phyloP scores from a whole-genome alignment of 2,113 vertebrate genomes.

The Psilopsiagon aymara region DNA sequence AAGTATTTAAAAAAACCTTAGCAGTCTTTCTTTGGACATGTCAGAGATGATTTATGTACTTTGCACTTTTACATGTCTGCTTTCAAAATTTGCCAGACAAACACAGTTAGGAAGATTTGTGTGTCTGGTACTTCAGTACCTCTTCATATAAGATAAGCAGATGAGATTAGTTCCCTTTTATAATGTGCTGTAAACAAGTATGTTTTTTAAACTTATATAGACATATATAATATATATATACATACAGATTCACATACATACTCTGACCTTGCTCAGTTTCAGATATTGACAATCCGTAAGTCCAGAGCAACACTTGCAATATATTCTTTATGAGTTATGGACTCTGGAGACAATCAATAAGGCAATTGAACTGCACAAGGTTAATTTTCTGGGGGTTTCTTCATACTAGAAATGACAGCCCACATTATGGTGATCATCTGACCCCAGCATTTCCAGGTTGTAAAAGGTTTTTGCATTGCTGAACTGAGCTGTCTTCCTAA shows the following conservation, averaged over 20 bases:
- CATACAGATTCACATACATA: neutral
- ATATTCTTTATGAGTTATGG: neutral
- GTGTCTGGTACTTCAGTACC: neutral
- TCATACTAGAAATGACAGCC: neutral
- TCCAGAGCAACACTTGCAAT: neutral
- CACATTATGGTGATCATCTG: neutral
- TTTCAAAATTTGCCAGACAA: constrained; percentile 1
- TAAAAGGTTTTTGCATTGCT: neutral
- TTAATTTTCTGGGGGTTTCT: neutral
- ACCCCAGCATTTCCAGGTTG: neutral
- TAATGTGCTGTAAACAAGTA: neutral
- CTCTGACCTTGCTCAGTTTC: neutral
- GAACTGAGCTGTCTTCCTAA: neutral
- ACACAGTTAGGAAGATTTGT: neutral
- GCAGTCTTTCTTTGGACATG: neutral
- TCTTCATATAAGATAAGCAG: neutral
- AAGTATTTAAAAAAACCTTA: neutral
- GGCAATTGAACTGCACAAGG: neutral
- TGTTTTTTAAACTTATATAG: no score
- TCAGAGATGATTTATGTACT: neutral
- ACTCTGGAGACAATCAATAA: neutral
- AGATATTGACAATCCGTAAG: neutral
- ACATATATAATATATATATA: neutral
- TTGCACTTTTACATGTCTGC: neutral
- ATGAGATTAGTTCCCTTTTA: neutral